A percentile compares a stretch with the other conserved stretches of the same genome.
Conservation (phyloP, 1,140 invertebrate species). For the Rhopalosiphum maidis region DNA sequence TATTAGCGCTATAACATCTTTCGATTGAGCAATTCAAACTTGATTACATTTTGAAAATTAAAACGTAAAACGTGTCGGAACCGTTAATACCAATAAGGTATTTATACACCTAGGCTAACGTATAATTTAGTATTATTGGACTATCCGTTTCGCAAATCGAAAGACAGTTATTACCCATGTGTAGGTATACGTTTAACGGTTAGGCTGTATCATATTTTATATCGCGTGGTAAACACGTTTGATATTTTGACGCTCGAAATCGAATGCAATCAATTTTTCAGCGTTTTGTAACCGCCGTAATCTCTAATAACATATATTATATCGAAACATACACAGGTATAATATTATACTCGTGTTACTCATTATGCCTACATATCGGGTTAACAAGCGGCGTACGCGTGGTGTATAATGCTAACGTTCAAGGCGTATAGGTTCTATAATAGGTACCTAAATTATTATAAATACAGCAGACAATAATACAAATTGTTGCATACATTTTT, state of each 20-base stretch:
- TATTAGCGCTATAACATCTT: neutral
- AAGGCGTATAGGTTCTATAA: neutral
- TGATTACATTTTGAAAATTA: neutral
- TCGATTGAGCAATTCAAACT: neutral
- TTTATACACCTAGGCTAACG: neutral
- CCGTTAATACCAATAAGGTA: neutral
- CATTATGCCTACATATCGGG: neutral
- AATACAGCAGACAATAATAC: conserved; percentile 28
- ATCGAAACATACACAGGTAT: neutral
- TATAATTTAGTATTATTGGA: neutral
- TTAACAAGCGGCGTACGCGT: neutral
- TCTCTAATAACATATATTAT: neutral
- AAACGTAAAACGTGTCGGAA: conserved; percentile 5
- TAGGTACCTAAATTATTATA: conserved; percentile 8
- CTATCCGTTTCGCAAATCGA: neutral
- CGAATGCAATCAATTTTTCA: neutral
- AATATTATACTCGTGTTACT: neutral
- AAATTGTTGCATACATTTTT: conserved; percentile 33
- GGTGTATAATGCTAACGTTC: too few species aligned
- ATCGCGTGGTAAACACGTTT: neutral
- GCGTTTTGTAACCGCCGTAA: neutral
- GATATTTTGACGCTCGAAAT: neutral
- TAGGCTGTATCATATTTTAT: neutral
- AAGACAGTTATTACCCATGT: neutral
- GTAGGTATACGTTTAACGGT: neutral